phyloP scores from a whole-genome alignment of 2,888 invertebrate species.

The Trissolcus japonicus region DNA sequence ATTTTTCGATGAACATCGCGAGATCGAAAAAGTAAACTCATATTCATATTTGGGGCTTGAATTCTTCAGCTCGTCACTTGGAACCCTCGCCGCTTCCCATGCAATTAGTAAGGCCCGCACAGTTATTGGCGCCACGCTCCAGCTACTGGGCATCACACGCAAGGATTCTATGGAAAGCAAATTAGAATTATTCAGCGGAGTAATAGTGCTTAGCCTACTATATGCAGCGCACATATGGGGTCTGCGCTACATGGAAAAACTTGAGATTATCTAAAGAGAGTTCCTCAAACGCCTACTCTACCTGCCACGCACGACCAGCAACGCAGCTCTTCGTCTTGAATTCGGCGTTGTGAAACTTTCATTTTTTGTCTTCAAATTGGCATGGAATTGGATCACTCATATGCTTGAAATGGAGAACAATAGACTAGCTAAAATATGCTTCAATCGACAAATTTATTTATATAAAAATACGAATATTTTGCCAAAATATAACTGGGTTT shows the following conservation, averaged over 20 bases:
- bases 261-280: background rate
- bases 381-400: background rate
- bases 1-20: too few species aligned
- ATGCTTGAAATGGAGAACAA: background rate
- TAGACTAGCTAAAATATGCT: background rate
- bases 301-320: background rate
- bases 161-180: background rate
- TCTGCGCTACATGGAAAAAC: background rate
- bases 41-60: background rate
- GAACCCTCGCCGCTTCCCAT: background rate
- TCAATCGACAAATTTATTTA: background rate
- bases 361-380: background rate
- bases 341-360: background rate
- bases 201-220: background rate
- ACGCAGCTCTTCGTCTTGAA: background rate
- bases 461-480: background rate
- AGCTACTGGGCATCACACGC: background rate
- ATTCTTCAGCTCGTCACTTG: background rate
- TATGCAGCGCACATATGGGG: background rate
- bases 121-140: background rate
- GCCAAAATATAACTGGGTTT: background rate
- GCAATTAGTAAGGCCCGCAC: background rate
- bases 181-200: background rate
- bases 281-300: background rate
- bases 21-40: background rate